Evolutionary conservation across 2,797 vertebrate species (phyloP).

Genomic region (Protonibea diacanthus): DNA sequence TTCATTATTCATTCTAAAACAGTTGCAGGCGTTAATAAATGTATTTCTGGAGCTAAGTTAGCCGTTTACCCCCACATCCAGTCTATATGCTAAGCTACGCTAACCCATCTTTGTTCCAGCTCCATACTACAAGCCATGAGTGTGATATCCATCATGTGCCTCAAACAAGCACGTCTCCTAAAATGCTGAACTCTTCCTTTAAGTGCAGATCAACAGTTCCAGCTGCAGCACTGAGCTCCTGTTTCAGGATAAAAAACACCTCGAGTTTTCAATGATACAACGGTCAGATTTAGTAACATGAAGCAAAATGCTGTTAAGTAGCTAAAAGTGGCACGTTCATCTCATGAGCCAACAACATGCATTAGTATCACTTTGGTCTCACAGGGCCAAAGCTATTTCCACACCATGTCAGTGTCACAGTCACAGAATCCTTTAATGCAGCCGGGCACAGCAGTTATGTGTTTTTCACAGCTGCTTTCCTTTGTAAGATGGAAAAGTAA

Average conservation of each 20-base stretch:
- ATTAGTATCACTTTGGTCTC: conserved; percentile 5
- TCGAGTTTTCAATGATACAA: no score
- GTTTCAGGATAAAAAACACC: background rate
- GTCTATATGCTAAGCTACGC: background rate
- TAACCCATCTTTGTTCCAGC: no score
- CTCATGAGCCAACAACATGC: background rate
- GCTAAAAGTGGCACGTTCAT: background rate
- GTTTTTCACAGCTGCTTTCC: no score
- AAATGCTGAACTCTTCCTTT: background rate
- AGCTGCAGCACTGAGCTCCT: background rate
- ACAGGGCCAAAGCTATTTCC: background rate
- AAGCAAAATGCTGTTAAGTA: background rate
- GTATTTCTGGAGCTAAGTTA: no score
- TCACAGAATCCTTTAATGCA: background rate
- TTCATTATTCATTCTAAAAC: no score
- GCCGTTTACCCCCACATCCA: background rate
- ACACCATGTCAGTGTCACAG: background rate
- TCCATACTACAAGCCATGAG: no score
- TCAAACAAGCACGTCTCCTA: background rate
- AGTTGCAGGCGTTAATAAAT: no score
- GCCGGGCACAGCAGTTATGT: background rate
- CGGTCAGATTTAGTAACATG: background rate
- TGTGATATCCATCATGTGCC: no score
- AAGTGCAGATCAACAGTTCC: background rate
- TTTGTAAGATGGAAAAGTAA: no score